Conservation (phyloP, 2,888 invertebrate species). For the Glyphotaelius pellucidus region DNA sequence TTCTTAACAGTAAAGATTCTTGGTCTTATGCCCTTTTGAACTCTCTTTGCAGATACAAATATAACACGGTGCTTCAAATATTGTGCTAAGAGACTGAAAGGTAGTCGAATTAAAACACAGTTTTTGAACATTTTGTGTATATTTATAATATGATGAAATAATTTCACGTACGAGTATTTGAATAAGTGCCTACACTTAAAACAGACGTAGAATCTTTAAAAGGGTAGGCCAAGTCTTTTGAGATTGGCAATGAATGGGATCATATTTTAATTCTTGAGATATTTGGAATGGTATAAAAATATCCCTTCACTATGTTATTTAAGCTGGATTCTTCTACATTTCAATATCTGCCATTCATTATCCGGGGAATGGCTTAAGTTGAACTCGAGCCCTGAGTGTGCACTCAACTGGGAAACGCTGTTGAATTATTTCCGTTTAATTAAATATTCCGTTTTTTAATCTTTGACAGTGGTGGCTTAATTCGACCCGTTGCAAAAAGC, state of each 20-base stretch:
- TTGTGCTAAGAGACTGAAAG: neutral
- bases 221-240: neutral
- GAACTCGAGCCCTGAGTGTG: neutral
- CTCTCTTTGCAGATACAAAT: neutral
- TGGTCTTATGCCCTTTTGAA: neutral
- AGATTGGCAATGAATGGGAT: neutral
- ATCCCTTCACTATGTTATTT: neutral
- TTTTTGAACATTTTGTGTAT: neutral
- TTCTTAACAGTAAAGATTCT: too few species aligned
- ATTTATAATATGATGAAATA: neutral
- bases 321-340: neutral
- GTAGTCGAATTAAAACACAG: neutral
- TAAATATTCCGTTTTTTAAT: conserved; percentile 56
- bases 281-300: neutral
- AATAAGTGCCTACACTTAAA: neutral
- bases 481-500: neutral
- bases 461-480: conserved; percentile 11
- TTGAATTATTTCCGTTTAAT: conserved; percentile 59
- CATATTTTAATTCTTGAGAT: neutral
- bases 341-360: conserved; percentile 2
- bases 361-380: neutral
- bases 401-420: conserved; percentile 2
- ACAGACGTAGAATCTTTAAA: neutral
- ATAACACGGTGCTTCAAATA: neutral
- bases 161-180: neutral